Evolutionary conservation across 1,140 invertebrate species (phyloP), one percentile per base, ranked within the genome.

Genomic region (Rhynchophorus ferrugineus): DNA sequence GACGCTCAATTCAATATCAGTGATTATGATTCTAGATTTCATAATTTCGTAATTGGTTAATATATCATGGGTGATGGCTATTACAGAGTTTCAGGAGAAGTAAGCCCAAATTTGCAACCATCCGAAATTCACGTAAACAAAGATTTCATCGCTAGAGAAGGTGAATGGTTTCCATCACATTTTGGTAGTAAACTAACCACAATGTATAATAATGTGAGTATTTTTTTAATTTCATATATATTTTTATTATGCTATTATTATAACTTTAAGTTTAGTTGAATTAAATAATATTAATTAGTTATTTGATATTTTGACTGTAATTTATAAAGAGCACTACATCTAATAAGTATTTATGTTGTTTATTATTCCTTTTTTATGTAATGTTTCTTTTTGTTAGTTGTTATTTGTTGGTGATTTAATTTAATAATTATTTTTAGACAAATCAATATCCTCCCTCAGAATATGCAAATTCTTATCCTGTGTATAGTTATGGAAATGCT

Each of bases 131-230:
- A 38, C 36, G 5, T 38, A 13, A 38, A 38, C 13, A 38, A 38
- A 13, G 36, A 38, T 7, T 38, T 38, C 13, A 38, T 38, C 7
- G 36, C 5, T 5, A 13, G 36, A 13, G 5, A 5, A 6, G 24
- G 24, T 29, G 24, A 29, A 29, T 29, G 24, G 24, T 29, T 29
- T 29, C 24, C 24, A 29, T 11, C 11, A 6, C 24, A 29, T 11
- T 29, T 29, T 29, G 13, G 13, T 5, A 5, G 7, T 7, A 6
- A 5, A 13, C n/a, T 7, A 6, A 38, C 36, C n/a, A 38, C 36
- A 13, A 38, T 38, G 36, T 38, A 38, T 17, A 38, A 38, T 13
- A 38, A 38, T 17, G 36, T 38, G 36, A 38, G 36, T 38, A 38
- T 38, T 13, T 34, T n/a, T 34, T n/a, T n/a, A 34, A 34, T 7